These are phyloP conservation scores for Rhinopomastus cyanomelas DNA, from an alignment of 2,113 vertebrate genomes.

Conservation along the genomic window DNA sequence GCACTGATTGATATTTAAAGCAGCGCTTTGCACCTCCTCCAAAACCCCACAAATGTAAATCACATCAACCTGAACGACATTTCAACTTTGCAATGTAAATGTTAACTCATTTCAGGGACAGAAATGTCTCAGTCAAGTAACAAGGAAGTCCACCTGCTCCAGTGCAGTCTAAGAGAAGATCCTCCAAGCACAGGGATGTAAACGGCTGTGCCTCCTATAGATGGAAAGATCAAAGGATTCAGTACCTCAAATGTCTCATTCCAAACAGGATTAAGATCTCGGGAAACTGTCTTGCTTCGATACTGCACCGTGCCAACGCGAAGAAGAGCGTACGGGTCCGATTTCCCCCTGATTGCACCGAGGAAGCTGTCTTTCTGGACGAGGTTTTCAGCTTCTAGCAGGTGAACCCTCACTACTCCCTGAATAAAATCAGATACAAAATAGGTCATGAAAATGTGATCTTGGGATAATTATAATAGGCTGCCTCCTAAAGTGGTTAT, in stretches of 20 bases:
- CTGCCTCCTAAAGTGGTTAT: constrained; percentile 33
- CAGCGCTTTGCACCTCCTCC: constrained; percentile 30
- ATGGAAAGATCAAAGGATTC: not conserved
- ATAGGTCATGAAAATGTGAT: not conserved
- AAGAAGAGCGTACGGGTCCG: constrained; percentile 88
- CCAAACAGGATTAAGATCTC: constrained; percentile 87
- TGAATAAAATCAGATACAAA: constrained; percentile 53
- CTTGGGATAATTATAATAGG: not conserved
- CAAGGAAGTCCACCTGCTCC: constrained; percentile 1
- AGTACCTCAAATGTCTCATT: constrained; percentile 91
- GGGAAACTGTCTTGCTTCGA: constrained; percentile 87
- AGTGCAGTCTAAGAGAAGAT: not conserved
- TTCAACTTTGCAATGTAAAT: constrained; percentile 13
- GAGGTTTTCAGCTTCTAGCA: constrained; percentile 86
- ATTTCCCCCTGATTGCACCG: constrained; percentile 90
- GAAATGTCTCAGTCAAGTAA: not conserved
- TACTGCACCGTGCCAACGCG: constrained; percentile 79
- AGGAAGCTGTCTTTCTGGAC: constrained; percentile 88
- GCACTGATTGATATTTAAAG: constrained; percentile 32
- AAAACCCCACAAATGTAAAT: constrained; percentile 46
- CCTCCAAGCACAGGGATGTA: not conserved
- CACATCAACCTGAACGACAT: not conserved
- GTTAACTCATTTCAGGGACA: not conserved
- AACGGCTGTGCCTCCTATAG: not conserved
- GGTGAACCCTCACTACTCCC: constrained; percentile 90